Percentiles rank a stretch among this genome's conserved stretches.
phyloP scores from a whole-genome alignment of 2,113 vertebrate species.

The Passer montanus region DNA sequence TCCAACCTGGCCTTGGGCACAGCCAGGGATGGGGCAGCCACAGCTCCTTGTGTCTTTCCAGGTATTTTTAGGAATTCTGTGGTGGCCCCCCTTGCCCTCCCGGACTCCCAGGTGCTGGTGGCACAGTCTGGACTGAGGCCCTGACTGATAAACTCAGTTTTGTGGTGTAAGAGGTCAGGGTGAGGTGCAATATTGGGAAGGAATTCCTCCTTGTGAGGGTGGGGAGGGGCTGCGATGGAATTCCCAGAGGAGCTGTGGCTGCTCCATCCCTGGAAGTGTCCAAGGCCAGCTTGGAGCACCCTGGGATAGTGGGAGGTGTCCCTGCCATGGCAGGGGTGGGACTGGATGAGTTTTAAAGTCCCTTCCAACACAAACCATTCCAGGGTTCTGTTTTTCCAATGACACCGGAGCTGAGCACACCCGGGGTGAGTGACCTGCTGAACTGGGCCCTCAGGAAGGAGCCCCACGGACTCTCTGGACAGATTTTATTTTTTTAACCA shows the following conservation, averaged over 20 bases:
- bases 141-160: no score
- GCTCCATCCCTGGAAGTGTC: background rate
- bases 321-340: background rate
- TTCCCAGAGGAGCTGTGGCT: background rate
- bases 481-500: background rate
- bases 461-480: background rate
- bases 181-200: fast-evolving
- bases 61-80: background rate
- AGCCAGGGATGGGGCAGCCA: background rate
- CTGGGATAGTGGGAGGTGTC: background rate
- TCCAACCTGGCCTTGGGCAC: background rate
- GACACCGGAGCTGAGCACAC: background rate
- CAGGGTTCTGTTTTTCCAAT: background rate
- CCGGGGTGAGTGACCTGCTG: background rate
- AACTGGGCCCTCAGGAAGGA: background rate
- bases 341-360: background rate
- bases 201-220: background rate
- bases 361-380: background rate
- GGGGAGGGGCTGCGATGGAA: background rate
- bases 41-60: background rate
- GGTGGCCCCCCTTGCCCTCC: background rate
- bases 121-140: background rate
- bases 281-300: background rate
- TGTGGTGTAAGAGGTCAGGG: no score
- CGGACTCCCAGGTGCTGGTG: background rate